These are phyloP conservation scores for Carabus problematicus DNA, from an alignment of 2,888 invertebrate species.

Conservation along the genomic window DNA sequence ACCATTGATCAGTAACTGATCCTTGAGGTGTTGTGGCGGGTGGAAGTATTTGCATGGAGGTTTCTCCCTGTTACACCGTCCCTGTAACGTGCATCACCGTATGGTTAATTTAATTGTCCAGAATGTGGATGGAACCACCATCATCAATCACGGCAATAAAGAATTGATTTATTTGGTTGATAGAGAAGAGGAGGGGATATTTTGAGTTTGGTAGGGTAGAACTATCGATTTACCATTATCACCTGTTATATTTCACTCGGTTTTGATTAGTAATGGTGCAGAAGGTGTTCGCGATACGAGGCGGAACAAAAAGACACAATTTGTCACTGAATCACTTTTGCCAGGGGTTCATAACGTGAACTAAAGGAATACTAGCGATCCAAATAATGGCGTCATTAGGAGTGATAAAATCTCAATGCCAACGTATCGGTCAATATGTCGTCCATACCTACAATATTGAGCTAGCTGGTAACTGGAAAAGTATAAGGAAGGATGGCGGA, in stretches of 20 bases:
- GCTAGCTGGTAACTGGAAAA: too few species aligned
- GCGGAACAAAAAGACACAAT: conserved; percentile 22
- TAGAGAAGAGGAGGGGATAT: not conserved
- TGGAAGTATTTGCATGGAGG: conserved; percentile 99
- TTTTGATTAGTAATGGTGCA: conserved; percentile 22
- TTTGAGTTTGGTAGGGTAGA: not conserved
- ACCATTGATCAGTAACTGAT: conserved; percentile 99
- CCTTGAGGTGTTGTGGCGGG: conserved; percentile 99
- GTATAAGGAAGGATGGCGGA: too few species aligned
- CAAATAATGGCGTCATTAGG: conserved; percentile 43
- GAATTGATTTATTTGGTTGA: not conserved
- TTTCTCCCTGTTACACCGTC: conserved; percentile 99
- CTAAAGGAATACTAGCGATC: conserved; percentile 41
- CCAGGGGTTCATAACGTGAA: not conserved
- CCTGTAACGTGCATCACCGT: conserved; percentile 67
- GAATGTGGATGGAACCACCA: not conserved
- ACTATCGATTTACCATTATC: conserved; percentile 2
- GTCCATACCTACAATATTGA: not conserved
- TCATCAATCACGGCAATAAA: conserved; percentile 11
- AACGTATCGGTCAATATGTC: conserved; percentile 16
- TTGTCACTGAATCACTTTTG: conserved; percentile 16
- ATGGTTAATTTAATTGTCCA: not conserved
- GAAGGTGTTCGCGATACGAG: conserved; percentile 14
- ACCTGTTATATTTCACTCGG: conserved; percentile 9
- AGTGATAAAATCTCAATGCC: conserved; percentile 42